Evolutionary conservation across 2,888 invertebrate genomes (phyloP), one percentile per base, ranked within the genome.

Genomic region (Amiota minor): DNA sequence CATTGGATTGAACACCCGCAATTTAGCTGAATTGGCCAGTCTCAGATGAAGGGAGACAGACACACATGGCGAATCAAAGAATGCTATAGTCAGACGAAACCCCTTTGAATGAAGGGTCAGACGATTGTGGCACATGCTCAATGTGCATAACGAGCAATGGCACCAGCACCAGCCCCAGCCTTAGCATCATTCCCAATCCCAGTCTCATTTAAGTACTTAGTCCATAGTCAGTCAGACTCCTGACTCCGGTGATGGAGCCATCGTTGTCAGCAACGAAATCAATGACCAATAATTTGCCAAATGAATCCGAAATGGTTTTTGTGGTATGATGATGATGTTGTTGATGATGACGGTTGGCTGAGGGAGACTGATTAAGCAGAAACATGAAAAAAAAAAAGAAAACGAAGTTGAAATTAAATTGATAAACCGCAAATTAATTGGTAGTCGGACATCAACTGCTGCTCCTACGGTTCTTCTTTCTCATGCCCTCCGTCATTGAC

Each of bases 381-480:
- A n/a, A 49, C 68, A 10, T 35, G 62, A 11, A 47, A 23, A 23
- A 46, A 23, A 47, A 55, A 72, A 72, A 62, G 64, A 75, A 80
- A 79, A 81, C 77, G 82, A 77, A 81, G 80, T 79, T 73, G 84
- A 86, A 88, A 89, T 89, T 89, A 86, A 89, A 89, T 89, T 89
- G 88, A 89, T 88, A 87, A 88, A 89, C 88, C 88, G 87, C 89
- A 89, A 89, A 88, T 88, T 88, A 89, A 89, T 89, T 89, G 89
- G 80, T 81, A 79, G 84, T 79, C 85, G 83, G 83, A 82, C 81
- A 82, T 76, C 72, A 74, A 75, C 73, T 67, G 68, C 74, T 62
- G 56, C 70, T 62, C 35, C 70, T 72, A 11, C 74, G 10, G 18
- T 10, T 59, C 20, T 11, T 59, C 20, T 14, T 59, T 11, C 12